Evolutionary conservation across 1,140 invertebrate species (phyloP).

Genomic region (Drosophila kanapiae): DNA sequence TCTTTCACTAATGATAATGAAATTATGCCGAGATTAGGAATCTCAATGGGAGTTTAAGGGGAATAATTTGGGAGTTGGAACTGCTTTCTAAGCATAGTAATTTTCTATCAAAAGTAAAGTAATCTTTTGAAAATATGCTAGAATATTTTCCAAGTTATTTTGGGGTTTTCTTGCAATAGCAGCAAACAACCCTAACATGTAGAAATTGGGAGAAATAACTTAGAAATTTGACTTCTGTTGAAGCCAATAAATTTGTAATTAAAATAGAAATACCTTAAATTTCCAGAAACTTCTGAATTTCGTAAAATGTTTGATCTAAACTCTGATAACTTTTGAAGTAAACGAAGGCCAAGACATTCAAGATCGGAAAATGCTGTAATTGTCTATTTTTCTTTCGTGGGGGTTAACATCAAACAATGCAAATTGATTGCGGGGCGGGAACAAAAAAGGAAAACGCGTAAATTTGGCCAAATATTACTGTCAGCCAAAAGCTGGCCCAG

Average conservation of each 20-base stretch:
- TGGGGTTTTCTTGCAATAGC: too few relatives aligned
- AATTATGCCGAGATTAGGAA: slow-evolving; percentile 38
- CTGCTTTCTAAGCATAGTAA: not conserved
- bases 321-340: not conserved
- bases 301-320: not conserved
- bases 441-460: slow-evolving; percentile 40
- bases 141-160: too few relatives aligned
- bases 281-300: not conserved
- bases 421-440: slow-evolving; percentile 52
- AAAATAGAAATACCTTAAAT: not conserved
- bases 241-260: slow-evolving; percentile 24
- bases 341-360: not conserved
- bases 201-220: not conserved
- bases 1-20: slow-evolving; percentile 41
- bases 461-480: slow-evolving; percentile 38
- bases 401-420: slow-evolving; percentile 65
- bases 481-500: slow-evolving; percentile 18
- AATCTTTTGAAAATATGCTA: too few relatives aligned
- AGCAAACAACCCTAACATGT: not conserved
- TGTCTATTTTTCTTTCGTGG: slow-evolving; percentile 28
- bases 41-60: slow-evolving; percentile 2
- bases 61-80: not conserved
- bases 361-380: slow-evolving; percentile 10
- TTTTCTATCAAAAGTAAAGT: too few relatives aligned
- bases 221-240: not conserved